Conservation (phyloP, 2,113 vertebrate genomes). For the Phrynosoma platyrhinos region DNA sequence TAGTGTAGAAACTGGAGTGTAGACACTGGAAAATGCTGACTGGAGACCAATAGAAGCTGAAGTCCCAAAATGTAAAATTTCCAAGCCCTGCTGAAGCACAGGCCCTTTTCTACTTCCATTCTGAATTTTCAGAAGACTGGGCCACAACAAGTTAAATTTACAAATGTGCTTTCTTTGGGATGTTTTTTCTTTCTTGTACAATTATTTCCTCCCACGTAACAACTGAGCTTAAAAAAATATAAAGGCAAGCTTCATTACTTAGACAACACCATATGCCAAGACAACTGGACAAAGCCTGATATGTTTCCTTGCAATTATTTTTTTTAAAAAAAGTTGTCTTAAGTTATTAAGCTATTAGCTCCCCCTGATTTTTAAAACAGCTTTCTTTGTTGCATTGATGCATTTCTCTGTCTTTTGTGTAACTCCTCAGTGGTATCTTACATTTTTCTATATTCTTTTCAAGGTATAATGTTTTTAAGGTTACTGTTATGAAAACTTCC, state of each 20-base stretch:
- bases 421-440: not conserved
- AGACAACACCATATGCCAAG: constrained; percentile 59
- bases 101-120: not conserved
- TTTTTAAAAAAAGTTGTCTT: constrained; percentile 2
- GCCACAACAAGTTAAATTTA: constrained; percentile 59
- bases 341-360: constrained; percentile 31
- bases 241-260: constrained; percentile 58
- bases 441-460: constrained; percentile 9
- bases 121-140: constrained; percentile 17
- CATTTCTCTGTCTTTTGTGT: constrained; percentile 9
- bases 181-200: constrained; percentile 46
- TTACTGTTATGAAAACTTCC: constrained; percentile 19
- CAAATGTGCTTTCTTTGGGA: constrained; percentile 64
- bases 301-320: constrained; percentile 39
- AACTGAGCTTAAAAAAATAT: constrained; percentile 63
- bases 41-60: not conserved
- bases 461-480: constrained; percentile 14
- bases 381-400: not conserved
- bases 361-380: not conserved
- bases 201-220: constrained; percentile 68
- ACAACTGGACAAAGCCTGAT: constrained; percentile 59
- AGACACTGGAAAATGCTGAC: not conserved
- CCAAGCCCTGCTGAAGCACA: no score
- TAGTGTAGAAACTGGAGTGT: no score
- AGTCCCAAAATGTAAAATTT: not conserved